Percentiles rank a stretch among this genome's conserved stretches.
Evolutionary conservation across 1,140 invertebrate species (phyloP).

Genomic region (Papilio glaucus): DNA sequence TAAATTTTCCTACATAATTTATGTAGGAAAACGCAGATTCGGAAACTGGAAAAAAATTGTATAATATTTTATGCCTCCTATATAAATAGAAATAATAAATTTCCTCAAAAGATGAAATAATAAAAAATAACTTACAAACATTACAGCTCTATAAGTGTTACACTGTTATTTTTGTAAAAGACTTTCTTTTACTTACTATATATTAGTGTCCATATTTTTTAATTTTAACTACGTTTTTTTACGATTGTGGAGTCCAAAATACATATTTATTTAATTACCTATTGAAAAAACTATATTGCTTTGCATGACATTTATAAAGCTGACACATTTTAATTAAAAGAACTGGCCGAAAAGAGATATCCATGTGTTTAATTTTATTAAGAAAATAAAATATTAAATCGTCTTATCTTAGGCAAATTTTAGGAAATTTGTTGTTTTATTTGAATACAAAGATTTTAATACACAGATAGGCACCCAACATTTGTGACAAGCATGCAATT

Average conservation of each 20-base stretch:
- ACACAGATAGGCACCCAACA: neutral
- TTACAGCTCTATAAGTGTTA: slow-evolving; percentile 1
- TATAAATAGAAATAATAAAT: slow-evolving; percentile 6
- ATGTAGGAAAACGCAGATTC: slow-evolving; percentile 5
- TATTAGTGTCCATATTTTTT: neutral
- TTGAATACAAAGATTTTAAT: slow-evolving; percentile 17
- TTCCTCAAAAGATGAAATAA: neutral
- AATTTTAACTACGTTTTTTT: neutral
- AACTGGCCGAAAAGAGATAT: too few relatives aligned
- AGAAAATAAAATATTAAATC: too few relatives aligned
- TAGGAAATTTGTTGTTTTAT: slow-evolving; percentile 30
- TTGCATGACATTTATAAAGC: slow-evolving; percentile 2
- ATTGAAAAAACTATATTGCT: neutral
- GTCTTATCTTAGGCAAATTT: slow-evolving; percentile 22
- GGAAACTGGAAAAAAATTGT: slow-evolving; percentile 21
- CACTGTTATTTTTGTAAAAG: neutral
- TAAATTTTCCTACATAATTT: neutral
- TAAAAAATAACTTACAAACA: neutral
- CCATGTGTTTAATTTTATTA: too few relatives aligned
- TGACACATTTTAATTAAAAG: too few relatives aligned
- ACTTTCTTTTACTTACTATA: slow-evolving; percentile 2
- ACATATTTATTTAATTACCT: neutral
- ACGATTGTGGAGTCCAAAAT: neutral
- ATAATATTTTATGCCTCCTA: slow-evolving; percentile 13
- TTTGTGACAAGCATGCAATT: neutral